Evolutionary conservation across 2,113 vertebrate genomes (phyloP), one percentile per base, ranked within the genome.

Genomic region (Semicossyphus pulcher): DNA sequence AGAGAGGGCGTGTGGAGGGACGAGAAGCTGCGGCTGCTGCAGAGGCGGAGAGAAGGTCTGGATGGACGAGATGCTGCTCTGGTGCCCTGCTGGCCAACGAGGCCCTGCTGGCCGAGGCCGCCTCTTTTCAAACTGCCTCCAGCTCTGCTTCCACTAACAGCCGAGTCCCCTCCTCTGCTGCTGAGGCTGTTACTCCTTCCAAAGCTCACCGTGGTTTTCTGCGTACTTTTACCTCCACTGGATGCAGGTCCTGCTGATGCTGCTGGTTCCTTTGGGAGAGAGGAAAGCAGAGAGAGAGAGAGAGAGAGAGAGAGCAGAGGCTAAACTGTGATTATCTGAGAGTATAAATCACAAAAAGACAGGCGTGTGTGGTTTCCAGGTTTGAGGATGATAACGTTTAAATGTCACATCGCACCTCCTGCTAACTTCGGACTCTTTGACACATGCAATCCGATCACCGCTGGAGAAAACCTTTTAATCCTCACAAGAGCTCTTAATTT

Each of bases 401-500:
- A 25, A 62, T 39, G 18, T 78, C 48, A 72, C 52, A 62, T 58
- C 15, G 5, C 72, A 80, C 62, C 29, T 70, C 18, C 10, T 51
- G 25, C n/a, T 73, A 36, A 49, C 53, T 21, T 67, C n/a, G 39
- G 14, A 70, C 48, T 76, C 76, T 63, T 61, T 88, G 68, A 86
- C 75, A 80, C 60, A 54, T 51, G 23, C 45, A 87, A 85, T 90
- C 87, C 83, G 54, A 64, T 89, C 72, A 69, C 57, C 44, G 12
- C 42, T 25, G 28, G 47, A 69, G 60, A 81, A 36, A 51, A 60
- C 59, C 47, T 59, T 82, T 88, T 83, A 92, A 91, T 89, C 88
- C 88, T 60, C 20, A 71, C 67, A 10, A 78, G 79, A 85, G 67
- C 89, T 85, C 76, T 86, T 91, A 91, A 92, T 92, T 92, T 86